A percentile compares a stretch with the other conserved stretches of the same genome.
Evolutionary conservation across 2,888 invertebrate species (phyloP).

Genomic region (Antheraea assamensis): DNA sequence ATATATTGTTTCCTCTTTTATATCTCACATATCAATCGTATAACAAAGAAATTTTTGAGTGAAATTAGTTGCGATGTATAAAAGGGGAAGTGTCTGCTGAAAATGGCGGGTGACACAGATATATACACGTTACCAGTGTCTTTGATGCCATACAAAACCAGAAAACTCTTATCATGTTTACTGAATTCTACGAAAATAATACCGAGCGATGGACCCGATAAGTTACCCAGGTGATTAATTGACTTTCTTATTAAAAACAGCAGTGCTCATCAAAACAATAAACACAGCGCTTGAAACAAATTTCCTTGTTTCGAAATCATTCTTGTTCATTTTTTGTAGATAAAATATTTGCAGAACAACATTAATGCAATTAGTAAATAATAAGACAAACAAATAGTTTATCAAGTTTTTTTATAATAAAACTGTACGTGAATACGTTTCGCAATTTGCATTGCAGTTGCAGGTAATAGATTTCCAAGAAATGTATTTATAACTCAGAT

Average conservation of each 20-base stretch:
- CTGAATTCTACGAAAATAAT: slow-evolving; percentile 86
- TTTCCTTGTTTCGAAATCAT: not conserved
- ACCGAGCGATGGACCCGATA: slow-evolving; percentile 77
- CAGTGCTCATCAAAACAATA: not conserved
- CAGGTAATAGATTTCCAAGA: not conserved
- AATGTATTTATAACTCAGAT: not conserved
- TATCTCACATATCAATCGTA: not conserved
- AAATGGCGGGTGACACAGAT: slow-evolving; percentile 50
- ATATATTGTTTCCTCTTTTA: not conserved
- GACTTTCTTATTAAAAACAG: not conserved
- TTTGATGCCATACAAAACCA: slow-evolving; percentile 69
- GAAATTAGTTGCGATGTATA: not conserved
- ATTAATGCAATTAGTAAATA: not conserved
- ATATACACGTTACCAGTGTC: slow-evolving; percentile 64
- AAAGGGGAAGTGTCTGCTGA: slow-evolving; percentile 15
- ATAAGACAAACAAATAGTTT: not conserved
- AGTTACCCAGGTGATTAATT: slow-evolving; percentile 51
- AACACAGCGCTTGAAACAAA: not conserved
- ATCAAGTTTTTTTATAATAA: not conserved
- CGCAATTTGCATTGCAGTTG: not conserved
- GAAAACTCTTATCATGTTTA: slow-evolving; percentile 79
- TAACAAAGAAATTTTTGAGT: not conserved
- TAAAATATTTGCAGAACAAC: not conserved
- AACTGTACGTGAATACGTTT: not conserved
- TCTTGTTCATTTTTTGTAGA: not conserved